Evolutionary conservation across 2,888 invertebrate genomes (phyloP), one percentile per base, ranked within the genome.

Genomic region (Synergus japonicus): DNA sequence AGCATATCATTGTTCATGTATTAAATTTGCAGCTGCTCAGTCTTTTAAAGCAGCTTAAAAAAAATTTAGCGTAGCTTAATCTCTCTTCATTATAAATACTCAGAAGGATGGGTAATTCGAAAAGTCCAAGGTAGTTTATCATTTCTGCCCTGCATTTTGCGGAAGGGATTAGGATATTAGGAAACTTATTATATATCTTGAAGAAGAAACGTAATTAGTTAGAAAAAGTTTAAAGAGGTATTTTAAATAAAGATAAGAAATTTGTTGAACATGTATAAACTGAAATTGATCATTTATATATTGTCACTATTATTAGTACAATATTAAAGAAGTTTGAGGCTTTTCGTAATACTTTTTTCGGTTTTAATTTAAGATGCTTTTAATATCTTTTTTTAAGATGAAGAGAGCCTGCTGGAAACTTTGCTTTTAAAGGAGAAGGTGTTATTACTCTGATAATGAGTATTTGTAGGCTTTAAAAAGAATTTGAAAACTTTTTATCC

Each of bases 1-100:
- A 18, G 46, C 29, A n/a, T n/a, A n/a, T 73, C 54, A 54, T 54
- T 73, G 73, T 73, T 49, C 73, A 4, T 22, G 22, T 22, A 73
- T 73, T 73, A 73, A 54, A 37, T 54, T 73, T 73, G 22, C 54
- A 73, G 37, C n/a, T 15, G 7, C 54, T 73, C n/a, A 46, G 49
- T 54, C 37, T 73, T 73, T 69, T 37, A 41, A 73, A 49, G 37
- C 73, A n/a, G n/a, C 9, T 41, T 1, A 22, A 41, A 73, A 73
- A 73, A 73, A 49, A 49, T 54, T 54, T 0, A 54, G 54, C 49
- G 54, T n/a, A 49, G 73, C 37, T 54, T 73, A 73, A 73, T 73
- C 54, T n/a, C n/a, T 73, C 73, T 54, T 73, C 73, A 54, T 73
- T 73, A 73, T 73, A 54, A 54, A 54, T 29, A 69, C 69, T 29